Conservation (phyloP, 2,888 invertebrate genomes). For the Hipparchia sbordonii region DNA sequence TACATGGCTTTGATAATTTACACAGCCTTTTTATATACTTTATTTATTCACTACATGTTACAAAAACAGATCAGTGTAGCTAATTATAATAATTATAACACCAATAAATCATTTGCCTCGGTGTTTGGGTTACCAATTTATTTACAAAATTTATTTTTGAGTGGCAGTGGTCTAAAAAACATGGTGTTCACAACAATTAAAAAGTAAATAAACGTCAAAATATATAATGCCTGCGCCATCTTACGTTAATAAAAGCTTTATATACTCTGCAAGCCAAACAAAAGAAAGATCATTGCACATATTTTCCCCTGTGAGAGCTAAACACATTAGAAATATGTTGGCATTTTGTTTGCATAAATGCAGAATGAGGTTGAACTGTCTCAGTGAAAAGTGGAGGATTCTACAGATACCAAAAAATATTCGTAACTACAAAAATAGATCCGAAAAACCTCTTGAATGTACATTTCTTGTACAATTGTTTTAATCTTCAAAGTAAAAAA, state of each 20-base stretch:
- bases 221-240: background rate
- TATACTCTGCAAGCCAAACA: background rate
- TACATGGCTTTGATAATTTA: constrained; percentile 75
- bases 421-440: no score
- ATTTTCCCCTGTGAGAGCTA: background rate
- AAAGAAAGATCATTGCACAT: background rate
- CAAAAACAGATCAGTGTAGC: constrained; percentile 78
- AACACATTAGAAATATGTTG: background rate
- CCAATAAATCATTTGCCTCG: constrained; percentile 50
- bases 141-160: constrained; percentile 70
- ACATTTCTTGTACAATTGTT: no score
- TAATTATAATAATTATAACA: constrained; percentile 66
- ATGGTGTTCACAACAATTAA: background rate
- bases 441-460: no score
- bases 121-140: constrained; percentile 62
- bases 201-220: background rate
- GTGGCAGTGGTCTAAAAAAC: constrained; percentile 63
- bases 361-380: background rate
- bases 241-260: background rate
- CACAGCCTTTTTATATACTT: constrained; percentile 77
- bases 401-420: no score
- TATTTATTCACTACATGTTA: constrained; percentile 80
- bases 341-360: background rate
- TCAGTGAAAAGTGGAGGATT: no score
- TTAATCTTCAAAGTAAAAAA: no score